Base-by-base conservation (phyloP, 2,113 vertebrate species). In the Oriolus oriolus region DNA sequence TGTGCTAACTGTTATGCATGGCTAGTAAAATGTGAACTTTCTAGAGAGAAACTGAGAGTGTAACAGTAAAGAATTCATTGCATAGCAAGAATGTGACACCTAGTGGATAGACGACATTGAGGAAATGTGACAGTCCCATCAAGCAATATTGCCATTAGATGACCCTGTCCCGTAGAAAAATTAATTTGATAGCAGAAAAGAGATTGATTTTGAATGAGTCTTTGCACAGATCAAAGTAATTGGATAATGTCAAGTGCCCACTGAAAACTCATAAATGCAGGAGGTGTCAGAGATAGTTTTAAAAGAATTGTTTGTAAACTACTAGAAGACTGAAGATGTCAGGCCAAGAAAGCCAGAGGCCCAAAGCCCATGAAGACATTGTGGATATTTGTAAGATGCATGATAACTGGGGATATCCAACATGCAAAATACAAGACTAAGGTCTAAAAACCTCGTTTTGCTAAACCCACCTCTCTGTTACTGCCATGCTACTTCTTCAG, bases 1-100 rank as follows among this genome's bases (percentile, higher is more conserved):
- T 49, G n/a, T 37, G 44, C 37, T 73, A 61, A 65, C 41, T 21
- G 53, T 83, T 87, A 69, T n/a, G 31, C 57, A 54, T 30, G 31
- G 37, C 39, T 86, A 84, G 76, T 66, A 80, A 83, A 88, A 86
- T 10, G 39, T 8, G 4, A 94, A 78, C 56, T 50, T 92, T 89
- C 78, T 30, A 59, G 61, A 68, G 60, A 77, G 61, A 69, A 81
- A 65, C 3, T 19, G 54, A 42, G 23, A 42, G 9, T 10, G 4
- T 23, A 49, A 28, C 35, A 45, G 41, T 37, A 30, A 54, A 56
- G 76, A 84, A 90, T 70, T 89, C 76, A 81, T 92, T 86, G 60
- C 42, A 13, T 41, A 91, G 95, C 86, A 81, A 92, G 89, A 95
- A 95, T 68, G 56, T 95, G 95, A 97, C 96, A 95, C 94, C 96